Percentiles rank a stretch among this genome's conserved stretches.
These are phyloP conservation scores for Chaetura pelagica DNA, from an alignment of 2,113 vertebrate species.

Conservation along the genomic window DNA sequence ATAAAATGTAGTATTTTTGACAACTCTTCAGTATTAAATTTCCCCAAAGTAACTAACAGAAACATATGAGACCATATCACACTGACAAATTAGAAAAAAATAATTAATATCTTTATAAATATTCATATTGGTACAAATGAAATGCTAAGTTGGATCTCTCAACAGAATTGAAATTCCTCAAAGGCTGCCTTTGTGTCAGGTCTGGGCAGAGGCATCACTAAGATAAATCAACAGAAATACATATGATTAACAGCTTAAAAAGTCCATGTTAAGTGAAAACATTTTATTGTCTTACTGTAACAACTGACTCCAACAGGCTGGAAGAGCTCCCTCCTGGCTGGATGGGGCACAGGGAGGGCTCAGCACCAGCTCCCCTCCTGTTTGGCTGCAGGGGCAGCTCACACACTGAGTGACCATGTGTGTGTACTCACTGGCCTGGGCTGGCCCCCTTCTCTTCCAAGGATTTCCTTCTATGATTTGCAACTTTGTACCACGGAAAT, in stretches of 20 bases:
- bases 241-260: neutral
- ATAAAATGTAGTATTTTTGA: neutral
- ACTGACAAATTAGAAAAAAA: neutral
- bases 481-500: neutral
- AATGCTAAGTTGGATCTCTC: neutral
- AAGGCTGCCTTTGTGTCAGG: neutral
- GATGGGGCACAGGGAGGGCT: neutral
- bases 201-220: neutral
- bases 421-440: rapidly evolving
- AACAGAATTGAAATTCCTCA: neutral
- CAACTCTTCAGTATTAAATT: neutral
- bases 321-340: neutral
- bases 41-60: neutral
- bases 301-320: neutral
- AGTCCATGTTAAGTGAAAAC: neutral
- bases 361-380: rapidly evolving
- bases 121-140: neutral
- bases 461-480: neutral
- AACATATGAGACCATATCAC: neutral
- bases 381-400: neutral
- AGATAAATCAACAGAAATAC: neutral
- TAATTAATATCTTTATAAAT: neutral
- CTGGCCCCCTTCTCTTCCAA: neutral
- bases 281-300: neutral
- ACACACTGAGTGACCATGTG: rapidly evolving